These are phyloP conservation scores for Cataglyphis hispanica DNA, from an alignment of 1,140 invertebrate species.

Conservation along the genomic window DNA sequence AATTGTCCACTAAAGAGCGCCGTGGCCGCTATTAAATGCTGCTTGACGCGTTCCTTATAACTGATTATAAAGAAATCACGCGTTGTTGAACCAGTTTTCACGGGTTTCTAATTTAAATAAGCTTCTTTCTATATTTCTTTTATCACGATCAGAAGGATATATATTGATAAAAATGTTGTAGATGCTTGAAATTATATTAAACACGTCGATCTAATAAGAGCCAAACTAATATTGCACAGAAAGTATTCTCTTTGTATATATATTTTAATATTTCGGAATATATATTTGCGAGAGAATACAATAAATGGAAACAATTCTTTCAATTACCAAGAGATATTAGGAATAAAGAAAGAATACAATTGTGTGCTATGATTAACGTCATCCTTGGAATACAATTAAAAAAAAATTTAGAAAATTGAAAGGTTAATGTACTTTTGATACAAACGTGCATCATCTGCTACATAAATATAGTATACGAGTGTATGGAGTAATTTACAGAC, in stretches of 20 bases:
- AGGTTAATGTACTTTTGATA: neutral
- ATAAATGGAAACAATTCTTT: no score
- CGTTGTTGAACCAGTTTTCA: neutral
- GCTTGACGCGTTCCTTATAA: constrained; percentile 15
- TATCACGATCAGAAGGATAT: neutral
- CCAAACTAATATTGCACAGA: neutral
- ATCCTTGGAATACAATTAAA: no score
- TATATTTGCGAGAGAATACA: no score
- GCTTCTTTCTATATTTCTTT: neutral
- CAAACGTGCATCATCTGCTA: neutral
- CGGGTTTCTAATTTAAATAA: neutral
- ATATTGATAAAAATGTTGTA: neutral
- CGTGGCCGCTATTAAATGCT: neutral
- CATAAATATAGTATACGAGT: no score
- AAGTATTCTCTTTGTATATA: neutral
- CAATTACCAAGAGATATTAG: no score
- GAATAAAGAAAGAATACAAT: no score
- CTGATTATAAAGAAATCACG: neutral
- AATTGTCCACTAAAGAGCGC: constrained; percentile 49
- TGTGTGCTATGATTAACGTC: no score
- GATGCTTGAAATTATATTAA: neutral
- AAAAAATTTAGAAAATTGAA: no score
- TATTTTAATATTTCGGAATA: no score
- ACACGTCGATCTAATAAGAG: neutral
- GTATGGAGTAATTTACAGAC: neutral